Base-by-base conservation (phyloP, 2,888 invertebrate genomes). In the Acleris emargana region DNA sequence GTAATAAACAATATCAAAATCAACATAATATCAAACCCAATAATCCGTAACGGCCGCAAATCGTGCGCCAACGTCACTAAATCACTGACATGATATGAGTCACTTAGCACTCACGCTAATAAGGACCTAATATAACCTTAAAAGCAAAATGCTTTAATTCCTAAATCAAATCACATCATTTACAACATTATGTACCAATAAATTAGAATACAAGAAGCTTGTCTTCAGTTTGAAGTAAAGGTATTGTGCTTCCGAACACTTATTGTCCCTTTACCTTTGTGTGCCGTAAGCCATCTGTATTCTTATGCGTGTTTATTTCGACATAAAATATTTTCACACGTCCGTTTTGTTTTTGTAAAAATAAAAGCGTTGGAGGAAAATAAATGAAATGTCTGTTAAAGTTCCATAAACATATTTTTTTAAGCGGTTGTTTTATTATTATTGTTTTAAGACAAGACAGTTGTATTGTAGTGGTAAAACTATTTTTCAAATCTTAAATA, bases 1-100 rank as follows among this genome's bases (percentile, higher is more conserved):
- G 81, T 77, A 75, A 73, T 75, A 82, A 81, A 83, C 81, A 79
- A 81, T 78, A 76, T 73, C 68, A 74, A 74, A 76, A 80, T 76
- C 77, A 77, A 79, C 77, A 76, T 75, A 75, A 76, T 75, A 75
- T 78, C 73, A 71, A 70, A 67, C 72, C 72, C 64, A 73, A 71
- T 73, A 75, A 73, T 78, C 74, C 68, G 67, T 75, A 73, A 73
- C 73, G 79, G 82, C 80, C 81, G 76, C 81, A 78, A 80, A 75
- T 75, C 81, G 82, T 81, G 80, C 80, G 76, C 74, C 71, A 64
- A 68, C 69, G 71, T 71, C 72, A 62, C 67, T 67, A 71, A 68
- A 57, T 22, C 62, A 68, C 67, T 73, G 74, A 76, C 73, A 72
- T 72, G 75, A 71, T 72, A 71, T 74, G 72, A 77, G 71, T 72